phyloP scores from a whole-genome alignment of 2,888 invertebrate genomes.

The Clepsis dumicolana region DNA sequence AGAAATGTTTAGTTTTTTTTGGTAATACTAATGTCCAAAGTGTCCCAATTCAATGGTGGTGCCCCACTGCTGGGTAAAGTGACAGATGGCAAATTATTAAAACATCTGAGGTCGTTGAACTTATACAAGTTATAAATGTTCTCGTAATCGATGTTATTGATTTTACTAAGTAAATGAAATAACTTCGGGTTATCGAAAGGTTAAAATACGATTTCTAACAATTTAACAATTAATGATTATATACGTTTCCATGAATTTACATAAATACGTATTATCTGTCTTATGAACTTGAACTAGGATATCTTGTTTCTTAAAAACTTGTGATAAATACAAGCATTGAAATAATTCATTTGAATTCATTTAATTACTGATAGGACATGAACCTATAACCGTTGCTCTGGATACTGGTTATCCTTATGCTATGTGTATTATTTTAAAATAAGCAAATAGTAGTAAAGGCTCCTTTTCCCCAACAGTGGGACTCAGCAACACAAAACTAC shows the following conservation, averaged over 20 bases:
- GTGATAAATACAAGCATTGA: neutral
- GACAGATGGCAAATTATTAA: slow-evolving; percentile 1
- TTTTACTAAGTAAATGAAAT: slow-evolving; percentile 13
- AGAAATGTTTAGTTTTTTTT: too few relatives aligned
- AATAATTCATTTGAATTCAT: too few relatives aligned
- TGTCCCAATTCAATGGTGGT: too few relatives aligned
- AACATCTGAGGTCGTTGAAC: slow-evolving; percentile 19
- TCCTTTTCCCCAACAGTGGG: neutral
- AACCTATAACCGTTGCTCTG: neutral
- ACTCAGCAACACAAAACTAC: neutral
- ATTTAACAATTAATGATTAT: neutral
- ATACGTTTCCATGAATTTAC: neutral
- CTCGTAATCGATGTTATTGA: slow-evolving; percentile 22
- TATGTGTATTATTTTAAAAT: neutral
- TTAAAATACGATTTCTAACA: neutral
- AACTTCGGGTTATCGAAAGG: slow-evolving; percentile 20
- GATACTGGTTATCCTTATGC: neutral
- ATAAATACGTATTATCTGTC: neutral
- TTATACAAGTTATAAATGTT: slow-evolving; percentile 11
- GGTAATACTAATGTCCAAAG: too few relatives aligned
- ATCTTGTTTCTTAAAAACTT: neutral
- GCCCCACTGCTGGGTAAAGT: too few relatives aligned
- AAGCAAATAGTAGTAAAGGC: neutral
- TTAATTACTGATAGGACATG: neutral
- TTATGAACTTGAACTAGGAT: neutral